Percentiles rank a stretch among this genome's conserved stretches.
phyloP scores from a whole-genome alignment of 2,797 vertebrate genomes.

The Danio jaintianensis region DNA sequence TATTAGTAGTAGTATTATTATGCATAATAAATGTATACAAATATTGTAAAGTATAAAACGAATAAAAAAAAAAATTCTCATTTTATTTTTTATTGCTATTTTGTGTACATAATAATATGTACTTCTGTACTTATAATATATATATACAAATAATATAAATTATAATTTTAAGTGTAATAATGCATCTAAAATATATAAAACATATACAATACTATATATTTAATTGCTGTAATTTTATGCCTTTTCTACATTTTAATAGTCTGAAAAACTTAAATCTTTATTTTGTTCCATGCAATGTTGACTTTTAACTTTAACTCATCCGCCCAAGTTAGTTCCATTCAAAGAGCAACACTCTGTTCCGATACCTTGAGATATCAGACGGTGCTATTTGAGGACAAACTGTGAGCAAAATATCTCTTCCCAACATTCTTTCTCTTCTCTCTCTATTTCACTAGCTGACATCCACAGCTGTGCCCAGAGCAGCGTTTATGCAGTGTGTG shows the following conservation, averaged over 20 bases:
- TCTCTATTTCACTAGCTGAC: slow-evolving; percentile 72
- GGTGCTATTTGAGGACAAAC: neutral
- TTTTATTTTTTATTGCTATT: no score
- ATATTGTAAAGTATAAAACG: no score
- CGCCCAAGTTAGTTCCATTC: neutral
- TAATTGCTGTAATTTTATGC: neutral
- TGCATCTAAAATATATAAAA: neutral
- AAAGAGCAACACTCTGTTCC: neutral
- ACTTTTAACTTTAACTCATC: neutral
- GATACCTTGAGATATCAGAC: neutral
- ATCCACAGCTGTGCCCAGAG: slow-evolving; percentile 65
- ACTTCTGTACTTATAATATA: no score
- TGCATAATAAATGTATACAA: no score
- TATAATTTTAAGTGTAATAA: no score
- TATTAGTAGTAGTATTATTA: no score
- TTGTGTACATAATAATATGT: no score
- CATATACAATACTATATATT: neutral
- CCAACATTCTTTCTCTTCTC: neutral
- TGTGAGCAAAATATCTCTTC: neutral
- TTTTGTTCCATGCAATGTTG: neutral
- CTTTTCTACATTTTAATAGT: no score
- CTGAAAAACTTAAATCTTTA: neutral
- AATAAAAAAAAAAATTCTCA: no score
- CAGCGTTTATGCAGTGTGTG: slow-evolving; percentile 83
- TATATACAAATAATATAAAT: no score